Percentiles rank a stretch among this genome's conserved stretches.
phyloP scores from a whole-genome alignment of 2,113 vertebrate species.

The Tachycineta bicolor region DNA sequence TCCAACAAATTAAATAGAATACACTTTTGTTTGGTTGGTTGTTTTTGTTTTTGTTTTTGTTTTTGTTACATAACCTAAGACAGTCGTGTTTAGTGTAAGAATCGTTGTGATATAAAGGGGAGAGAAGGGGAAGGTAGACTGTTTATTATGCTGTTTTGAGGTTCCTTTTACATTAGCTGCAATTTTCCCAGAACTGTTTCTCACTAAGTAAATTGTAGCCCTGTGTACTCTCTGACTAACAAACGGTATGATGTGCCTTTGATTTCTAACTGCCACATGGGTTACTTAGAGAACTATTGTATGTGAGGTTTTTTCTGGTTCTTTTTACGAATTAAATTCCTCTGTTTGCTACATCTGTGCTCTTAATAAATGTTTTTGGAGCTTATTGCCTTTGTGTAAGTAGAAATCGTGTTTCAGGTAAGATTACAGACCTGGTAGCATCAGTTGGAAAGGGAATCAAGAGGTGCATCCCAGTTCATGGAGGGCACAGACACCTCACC shows the following conservation, averaged over 20 bases:
- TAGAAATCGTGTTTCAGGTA: not conserved
- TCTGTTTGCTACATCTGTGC: not conserved
- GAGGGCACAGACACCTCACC: not conserved
- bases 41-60: no score
- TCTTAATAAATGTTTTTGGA: not conserved
- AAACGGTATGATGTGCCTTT: not conserved
- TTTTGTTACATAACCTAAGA: no score
- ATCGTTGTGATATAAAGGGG: not conserved
- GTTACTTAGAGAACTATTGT: not conserved
- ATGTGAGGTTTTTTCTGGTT: not conserved
- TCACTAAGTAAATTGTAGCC: not conserved
- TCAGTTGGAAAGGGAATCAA: not conserved
- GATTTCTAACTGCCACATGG: not conserved
- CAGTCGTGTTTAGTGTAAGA: not conserved
- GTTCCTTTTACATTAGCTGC: not conserved
- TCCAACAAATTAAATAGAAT: no score
- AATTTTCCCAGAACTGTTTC: not conserved
- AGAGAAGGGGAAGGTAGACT: accelerated
- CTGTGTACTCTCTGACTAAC: not conserved
- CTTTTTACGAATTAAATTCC: not conserved
- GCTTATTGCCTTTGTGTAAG: not conserved
- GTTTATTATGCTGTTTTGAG: not conserved
- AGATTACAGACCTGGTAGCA: not conserved
- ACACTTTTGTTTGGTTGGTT: no score
- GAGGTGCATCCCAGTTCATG: not conserved